phyloP scores from a whole-genome alignment of 2,113 vertebrate genomes.

The Lophotis ruficrista region DNA sequence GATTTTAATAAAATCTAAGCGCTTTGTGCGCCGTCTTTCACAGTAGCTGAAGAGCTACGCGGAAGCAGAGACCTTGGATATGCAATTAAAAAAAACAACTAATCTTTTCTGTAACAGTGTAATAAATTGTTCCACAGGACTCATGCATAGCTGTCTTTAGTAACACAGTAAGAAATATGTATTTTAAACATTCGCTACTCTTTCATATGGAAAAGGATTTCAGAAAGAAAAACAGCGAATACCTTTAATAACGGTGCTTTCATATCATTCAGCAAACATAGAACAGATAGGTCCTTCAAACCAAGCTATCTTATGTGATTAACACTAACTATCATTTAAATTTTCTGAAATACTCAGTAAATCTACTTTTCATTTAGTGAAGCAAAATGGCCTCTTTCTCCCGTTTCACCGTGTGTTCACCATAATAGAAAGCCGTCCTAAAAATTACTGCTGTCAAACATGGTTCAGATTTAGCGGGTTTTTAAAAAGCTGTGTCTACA shows the following conservation, averaged over 20 bases:
- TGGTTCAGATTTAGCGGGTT: neutral
- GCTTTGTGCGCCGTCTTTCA: neutral
- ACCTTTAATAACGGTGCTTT: neutral
- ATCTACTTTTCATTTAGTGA: neutral
- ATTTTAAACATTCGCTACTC: neutral
- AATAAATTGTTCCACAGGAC: neutral
- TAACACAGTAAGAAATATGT: neutral
- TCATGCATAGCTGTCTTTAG: neutral
- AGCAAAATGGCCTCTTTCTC: constrained; percentile 64
- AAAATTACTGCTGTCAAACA: neutral
- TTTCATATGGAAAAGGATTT: neutral
- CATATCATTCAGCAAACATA: neutral
- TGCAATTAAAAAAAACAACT: neutral
- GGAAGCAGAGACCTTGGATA: neutral
- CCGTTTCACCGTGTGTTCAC: neutral
- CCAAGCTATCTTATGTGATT: neutral
- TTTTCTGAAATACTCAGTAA: neutral
- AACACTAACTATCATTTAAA: constrained; percentile 32
- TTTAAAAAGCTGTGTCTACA: neutral
- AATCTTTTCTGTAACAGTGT: neutral
- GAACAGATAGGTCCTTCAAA: constrained; percentile 9
- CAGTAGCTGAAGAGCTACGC: neutral
- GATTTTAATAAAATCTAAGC: neutral
- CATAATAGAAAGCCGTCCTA: neutral
- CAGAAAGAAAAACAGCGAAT: neutral